Percentiles rank a stretch among this genome's conserved stretches.
phyloP scores from a whole-genome alignment of 1,140 invertebrate species.

The Kradibia gibbosae region DNA sequence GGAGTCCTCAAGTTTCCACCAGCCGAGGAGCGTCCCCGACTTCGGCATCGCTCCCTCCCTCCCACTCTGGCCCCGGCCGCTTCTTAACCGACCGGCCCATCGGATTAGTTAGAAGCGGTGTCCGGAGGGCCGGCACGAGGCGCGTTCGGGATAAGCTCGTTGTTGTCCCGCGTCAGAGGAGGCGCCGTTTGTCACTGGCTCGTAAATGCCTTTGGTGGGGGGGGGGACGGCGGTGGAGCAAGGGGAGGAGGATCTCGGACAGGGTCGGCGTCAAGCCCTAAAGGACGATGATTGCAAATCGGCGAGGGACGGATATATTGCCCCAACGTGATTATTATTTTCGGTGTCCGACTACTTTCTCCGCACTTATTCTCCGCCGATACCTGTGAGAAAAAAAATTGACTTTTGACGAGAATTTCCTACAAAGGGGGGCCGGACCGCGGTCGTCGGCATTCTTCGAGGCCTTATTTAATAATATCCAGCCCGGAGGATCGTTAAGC shows the following conservation, averaged over 20 bases:
- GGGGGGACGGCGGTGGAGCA: too few relatives aligned
- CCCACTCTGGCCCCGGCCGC: too few relatives aligned
- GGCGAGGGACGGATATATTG: background rate
- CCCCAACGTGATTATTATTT: background rate
- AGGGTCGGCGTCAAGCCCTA: background rate
- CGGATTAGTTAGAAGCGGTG: too few relatives aligned
- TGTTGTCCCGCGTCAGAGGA: too few relatives aligned
- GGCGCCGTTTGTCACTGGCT: too few relatives aligned
- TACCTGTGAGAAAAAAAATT: constrained; percentile 50
- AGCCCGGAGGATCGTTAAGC: background rate
- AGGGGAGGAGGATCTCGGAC: too few relatives aligned
- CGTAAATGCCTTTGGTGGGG: too few relatives aligned
- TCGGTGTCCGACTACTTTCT: constrained; percentile 32
- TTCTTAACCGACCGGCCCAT: background rate
- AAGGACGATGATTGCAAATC: background rate
- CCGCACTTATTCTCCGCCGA: constrained; percentile 43
- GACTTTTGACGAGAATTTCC: constrained; percentile 34
- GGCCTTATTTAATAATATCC: background rate
- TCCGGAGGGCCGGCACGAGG: too few relatives aligned
- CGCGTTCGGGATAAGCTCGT: too few relatives aligned
- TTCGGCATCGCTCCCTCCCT: background rate
- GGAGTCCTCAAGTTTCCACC: constrained; percentile 44
- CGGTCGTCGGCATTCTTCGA: background rate
- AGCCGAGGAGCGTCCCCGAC: background rate
- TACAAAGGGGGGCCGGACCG: background rate